Evolutionary conservation across 2,797 vertebrate species (phyloP), one percentile per base, ranked within the genome.

Genomic region (Pipistrellus kuhlii): DNA sequence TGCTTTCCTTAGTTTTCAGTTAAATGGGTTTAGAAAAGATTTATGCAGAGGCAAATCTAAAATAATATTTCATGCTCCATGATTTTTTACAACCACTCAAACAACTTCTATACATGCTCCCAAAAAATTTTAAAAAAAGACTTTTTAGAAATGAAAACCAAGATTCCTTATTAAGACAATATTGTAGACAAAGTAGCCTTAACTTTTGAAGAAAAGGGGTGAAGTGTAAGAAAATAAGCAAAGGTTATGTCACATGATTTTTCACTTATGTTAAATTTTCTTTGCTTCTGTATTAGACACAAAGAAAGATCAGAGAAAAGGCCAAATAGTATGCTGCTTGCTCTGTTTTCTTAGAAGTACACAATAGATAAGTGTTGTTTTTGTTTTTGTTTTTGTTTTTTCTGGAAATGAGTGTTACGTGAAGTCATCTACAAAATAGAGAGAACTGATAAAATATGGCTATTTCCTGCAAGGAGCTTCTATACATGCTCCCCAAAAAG

Each of bases 1-100:
- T 90, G 35, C 51, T 85, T 93, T 91, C 46, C 53, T 88, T 80
- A 64, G 48, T 57, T 88, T 92, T n/a, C 15, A 92, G 86, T 93
- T 86, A 93, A 73, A 68, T 96, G 55, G 23, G 23, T 72, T 92
- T 93, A 27, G 38, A 83, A 93, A 76, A 87, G 12, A 82, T 89
- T 84, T 81, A 73, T 66, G 13, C 4, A 44, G 48, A 69, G 8
- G 8, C 93, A 85, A 88, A 91, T 82, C 35, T 88, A 66, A 44
- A 92, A 38, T 14, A 7, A 94, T 90, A 59, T 59, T 57, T 69
- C 44, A 32, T 32, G 44, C 9, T 66, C 3, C 53, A 51, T 41
- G 4, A 86, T 2, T 62, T 21, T 59, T 21, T 55, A 51, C 41
- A 71, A n/a, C 20, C 51, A 73, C 75, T 77, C 38, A 75, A 35